These are phyloP conservation scores for Pandemis corylana DNA, from an alignment of 2,888 invertebrate genomes.

Conservation along the genomic window DNA sequence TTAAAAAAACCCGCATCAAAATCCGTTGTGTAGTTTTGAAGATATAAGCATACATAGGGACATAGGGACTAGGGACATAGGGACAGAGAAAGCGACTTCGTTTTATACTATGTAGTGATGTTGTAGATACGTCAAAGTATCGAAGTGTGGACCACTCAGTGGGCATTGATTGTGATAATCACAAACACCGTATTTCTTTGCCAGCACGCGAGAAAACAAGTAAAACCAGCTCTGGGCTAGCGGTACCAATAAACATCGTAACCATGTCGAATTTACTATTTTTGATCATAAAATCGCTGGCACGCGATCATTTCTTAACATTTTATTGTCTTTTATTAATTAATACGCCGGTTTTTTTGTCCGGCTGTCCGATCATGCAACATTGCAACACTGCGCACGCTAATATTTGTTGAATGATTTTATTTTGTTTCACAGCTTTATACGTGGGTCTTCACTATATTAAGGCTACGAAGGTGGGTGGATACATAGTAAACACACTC, in stretches of 20 bases:
- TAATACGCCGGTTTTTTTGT: constrained; percentile 48
- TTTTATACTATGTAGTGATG: no score
- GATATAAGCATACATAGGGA: no score
- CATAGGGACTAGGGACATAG: no score
- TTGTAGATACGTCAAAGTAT: no score
- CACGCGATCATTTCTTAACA: constrained; percentile 56
- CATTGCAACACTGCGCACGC: constrained; percentile 38
- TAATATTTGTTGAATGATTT: constrained; percentile 21
- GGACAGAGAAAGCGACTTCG: no score
- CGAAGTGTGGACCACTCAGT: neutral
- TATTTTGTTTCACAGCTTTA: neutral
- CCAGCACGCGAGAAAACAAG: constrained; percentile 45
- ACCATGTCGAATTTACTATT: constrained; percentile 58
- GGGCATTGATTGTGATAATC: neutral
- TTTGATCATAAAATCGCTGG: constrained; percentile 56
- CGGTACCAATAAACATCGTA: constrained; percentile 49
- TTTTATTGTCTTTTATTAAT: constrained; percentile 59
- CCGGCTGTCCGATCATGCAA: constrained; percentile 35
- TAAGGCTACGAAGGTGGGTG: no score
- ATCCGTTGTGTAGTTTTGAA: no score
- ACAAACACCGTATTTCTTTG: constrained; percentile 15
- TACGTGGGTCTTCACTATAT: no score
- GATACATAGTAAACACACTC: no score
- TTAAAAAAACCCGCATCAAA: no score
- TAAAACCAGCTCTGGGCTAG: constrained; percentile 50